A percentile compares a stretch with the other conserved stretches of the same genome.
Evolutionary conservation across 2,888 invertebrate genomes (phyloP).

Genomic region (Thymelicus sylvestris): DNA sequence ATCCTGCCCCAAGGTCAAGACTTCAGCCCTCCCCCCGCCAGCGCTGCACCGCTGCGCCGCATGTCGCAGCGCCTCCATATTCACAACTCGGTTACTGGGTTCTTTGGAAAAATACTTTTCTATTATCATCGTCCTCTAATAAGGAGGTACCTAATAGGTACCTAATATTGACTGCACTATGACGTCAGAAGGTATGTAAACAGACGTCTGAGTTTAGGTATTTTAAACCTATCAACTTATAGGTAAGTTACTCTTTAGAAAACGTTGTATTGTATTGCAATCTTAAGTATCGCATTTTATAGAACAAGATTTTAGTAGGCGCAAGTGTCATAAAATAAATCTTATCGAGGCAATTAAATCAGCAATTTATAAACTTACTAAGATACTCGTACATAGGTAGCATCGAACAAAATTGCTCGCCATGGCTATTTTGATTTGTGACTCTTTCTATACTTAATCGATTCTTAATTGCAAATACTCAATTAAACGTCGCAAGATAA

Average conservation of each 20-base stretch:
- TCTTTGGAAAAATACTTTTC: constrained; percentile 35
- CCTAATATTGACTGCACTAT: neutral
- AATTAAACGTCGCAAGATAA: constrained; percentile 74
- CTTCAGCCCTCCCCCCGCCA: constrained; percentile 52
- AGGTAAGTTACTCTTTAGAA: no score
- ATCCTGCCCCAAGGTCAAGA: constrained; percentile 84
- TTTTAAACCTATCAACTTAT: no score
- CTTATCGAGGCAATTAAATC: neutral
- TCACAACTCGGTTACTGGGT: constrained; percentile 55
- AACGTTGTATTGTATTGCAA: no score
- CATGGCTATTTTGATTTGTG: constrained; percentile 74
- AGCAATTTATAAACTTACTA: neutral
- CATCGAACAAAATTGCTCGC: constrained; percentile 49
- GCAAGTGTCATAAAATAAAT: neutral
- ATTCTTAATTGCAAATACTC: constrained; percentile 81
- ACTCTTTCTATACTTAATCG: constrained; percentile 71
- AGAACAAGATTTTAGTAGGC: neutral
- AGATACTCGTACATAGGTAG: neutral
- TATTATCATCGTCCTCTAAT: neutral
- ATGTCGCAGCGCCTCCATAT: constrained; percentile 54
- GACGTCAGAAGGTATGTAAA: neutral
- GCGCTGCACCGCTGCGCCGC: neutral
- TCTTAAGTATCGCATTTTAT: neutral
- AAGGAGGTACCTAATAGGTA: neutral
- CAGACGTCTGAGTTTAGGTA: neutral